These are phyloP conservation scores for Ferrisia virgata DNA, from an alignment of 2,888 invertebrate species.

Conservation along the genomic window DNA sequence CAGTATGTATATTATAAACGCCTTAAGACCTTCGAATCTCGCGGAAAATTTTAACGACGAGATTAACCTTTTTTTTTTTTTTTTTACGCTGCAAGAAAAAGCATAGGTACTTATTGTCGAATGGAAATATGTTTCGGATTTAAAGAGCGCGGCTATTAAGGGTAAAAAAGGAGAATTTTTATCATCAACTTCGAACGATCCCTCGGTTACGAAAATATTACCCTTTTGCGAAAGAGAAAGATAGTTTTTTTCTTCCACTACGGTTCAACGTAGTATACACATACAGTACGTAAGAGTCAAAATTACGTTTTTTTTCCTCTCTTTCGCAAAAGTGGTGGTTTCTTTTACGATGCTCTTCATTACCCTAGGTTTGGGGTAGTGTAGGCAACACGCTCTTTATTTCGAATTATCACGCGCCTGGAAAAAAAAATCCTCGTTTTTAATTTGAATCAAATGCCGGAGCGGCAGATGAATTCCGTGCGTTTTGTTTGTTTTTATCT, in stretches of 20 bases:
- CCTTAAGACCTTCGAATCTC: not conserved
- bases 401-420: not conserved
- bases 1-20: not conserved
- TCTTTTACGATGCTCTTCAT: not conserved
- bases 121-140: not conserved
- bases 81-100: not conserved
- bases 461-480: not conserved
- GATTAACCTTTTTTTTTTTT: not conserved
- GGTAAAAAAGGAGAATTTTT: not conserved
- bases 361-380: too few species aligned
- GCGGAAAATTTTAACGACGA: not conserved
- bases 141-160: not conserved
- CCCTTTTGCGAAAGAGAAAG: not conserved
- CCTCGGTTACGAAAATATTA: not conserved
- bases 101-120: not conserved
- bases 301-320: not conserved
- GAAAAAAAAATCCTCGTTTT: not conserved
- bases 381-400: not conserved
- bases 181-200: not conserved
- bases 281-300: too few species aligned
- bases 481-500: not conserved
- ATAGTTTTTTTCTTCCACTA: not conserved
- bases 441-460: not conserved
- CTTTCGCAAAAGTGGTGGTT: not conserved
- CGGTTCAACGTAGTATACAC: not conserved